Conservation (phyloP, 2,888 invertebrate genomes). For the Aphidoletes aphidimyza region DNA sequence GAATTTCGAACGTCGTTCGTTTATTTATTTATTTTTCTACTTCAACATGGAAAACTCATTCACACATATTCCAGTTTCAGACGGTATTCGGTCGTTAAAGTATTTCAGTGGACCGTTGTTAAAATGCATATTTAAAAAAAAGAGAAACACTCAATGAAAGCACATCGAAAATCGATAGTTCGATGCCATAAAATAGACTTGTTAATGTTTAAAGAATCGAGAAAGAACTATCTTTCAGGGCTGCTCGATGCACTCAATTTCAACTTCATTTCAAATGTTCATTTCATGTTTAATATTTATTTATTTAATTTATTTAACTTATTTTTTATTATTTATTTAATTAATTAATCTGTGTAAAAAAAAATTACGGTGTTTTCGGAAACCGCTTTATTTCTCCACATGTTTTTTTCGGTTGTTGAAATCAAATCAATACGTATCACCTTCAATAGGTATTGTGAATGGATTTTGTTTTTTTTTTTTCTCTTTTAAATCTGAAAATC, state of each 20-base stretch:
- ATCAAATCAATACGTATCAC: neutral
- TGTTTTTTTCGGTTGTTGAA: neutral
- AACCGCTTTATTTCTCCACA: conserved; percentile 15
- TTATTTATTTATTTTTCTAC: too few species aligned
- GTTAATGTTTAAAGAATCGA: neutral
- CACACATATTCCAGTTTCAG: neutral
- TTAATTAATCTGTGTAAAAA: conserved; percentile 30
- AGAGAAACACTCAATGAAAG: neutral
- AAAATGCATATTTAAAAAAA: neutral
- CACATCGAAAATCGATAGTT: conserved; percentile 33
- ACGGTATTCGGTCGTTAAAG: conserved; percentile 9
- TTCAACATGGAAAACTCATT: neutral
- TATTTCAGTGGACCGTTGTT: neutral
- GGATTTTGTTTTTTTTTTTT: neutral
- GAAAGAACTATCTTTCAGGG: neutral
- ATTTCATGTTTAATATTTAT: conserved; percentile 42
- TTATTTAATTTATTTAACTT: conserved; percentile 42
- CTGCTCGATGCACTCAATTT: neutral
- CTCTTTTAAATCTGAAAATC: neutral
- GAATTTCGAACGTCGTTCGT: neutral
- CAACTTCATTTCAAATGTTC: neutral
- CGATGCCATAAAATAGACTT: conserved; percentile 52
- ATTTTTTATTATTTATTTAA: conserved; percentile 18
- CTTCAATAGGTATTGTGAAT: conserved; percentile 38
- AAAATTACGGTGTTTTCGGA: neutral